These are phyloP conservation scores for Meta bourneti DNA, from an alignment of 2,888 invertebrate species.

Conservation along the genomic window DNA sequence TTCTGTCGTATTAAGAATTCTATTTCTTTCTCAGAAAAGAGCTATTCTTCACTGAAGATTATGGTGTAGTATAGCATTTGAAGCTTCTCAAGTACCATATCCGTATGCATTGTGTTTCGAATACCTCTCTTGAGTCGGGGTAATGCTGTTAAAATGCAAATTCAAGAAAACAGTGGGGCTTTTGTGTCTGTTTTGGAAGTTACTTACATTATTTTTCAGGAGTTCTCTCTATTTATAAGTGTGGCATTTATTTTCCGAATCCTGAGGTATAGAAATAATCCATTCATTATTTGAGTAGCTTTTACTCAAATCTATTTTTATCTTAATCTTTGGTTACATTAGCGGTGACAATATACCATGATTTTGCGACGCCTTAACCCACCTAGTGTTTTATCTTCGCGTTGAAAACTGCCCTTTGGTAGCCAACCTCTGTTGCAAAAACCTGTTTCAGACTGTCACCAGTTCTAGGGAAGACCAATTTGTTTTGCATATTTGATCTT, in stretches of 20 bases:
- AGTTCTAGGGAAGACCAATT: too few relatives aligned
- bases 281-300: too few relatives aligned
- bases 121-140: neutral
- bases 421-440: too few relatives aligned
- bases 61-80: neutral
- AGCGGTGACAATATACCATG: too few relatives aligned
- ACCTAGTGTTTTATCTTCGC: too few relatives aligned
- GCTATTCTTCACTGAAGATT: neutral
- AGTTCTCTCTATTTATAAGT: neutral
- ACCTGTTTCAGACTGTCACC: too few relatives aligned
- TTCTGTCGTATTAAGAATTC: neutral
- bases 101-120: neutral
- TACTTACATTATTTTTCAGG: neutral
- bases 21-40: neutral
- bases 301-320: too few relatives aligned
- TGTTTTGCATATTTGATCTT: too few relatives aligned
- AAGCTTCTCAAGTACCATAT: neutral
- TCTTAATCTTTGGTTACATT: too few relatives aligned
- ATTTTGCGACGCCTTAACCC: too few relatives aligned
- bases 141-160: slow-evolving; percentile 1
- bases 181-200: neutral
- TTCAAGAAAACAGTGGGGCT: neutral
- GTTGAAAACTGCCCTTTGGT: too few relatives aligned
- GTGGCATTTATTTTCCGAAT: neutral
- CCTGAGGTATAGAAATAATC: neutral